Evolutionary conservation across 2,888 invertebrate genomes (phyloP).

Genomic region (Lycophotia porphyrea): DNA sequence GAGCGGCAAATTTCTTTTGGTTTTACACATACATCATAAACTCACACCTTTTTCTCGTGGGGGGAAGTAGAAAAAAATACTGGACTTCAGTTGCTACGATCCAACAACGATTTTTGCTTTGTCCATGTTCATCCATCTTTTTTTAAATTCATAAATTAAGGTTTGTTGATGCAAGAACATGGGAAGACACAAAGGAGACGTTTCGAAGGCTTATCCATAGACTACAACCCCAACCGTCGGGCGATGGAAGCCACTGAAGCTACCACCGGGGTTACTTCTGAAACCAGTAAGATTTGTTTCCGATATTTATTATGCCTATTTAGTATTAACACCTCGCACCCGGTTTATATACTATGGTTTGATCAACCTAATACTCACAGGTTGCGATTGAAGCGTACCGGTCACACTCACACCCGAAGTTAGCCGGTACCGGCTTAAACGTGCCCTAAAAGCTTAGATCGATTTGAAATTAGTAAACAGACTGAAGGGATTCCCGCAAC

Average conservation of each 20-base stretch:
- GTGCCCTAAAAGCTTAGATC: not conserved
- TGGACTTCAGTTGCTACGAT: not conserved
- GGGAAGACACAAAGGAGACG: conserved; percentile 62
- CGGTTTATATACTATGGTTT: not conserved
- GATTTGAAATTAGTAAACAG: not conserved
- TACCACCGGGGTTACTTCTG: not conserved
- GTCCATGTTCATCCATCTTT: not conserved
- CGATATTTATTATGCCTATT: not conserved
- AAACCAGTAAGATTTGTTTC: conserved; percentile 10
- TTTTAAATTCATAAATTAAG: not conserved
- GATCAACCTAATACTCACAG: not conserved
- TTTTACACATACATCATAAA: not conserved
- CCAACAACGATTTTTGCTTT: not conserved
- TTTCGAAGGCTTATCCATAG: conserved; percentile 79
- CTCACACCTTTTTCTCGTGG: not conserved
- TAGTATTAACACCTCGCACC: not conserved
- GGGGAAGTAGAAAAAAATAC: not conserved
- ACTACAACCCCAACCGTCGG: conserved; percentile 61
- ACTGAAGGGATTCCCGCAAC: not conserved
- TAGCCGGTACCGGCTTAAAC: not conserved
- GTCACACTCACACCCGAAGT: not conserved
- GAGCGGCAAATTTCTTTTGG: not conserved
- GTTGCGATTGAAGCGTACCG: not conserved
- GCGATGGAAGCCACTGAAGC: conserved; percentile 19
- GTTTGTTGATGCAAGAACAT: conserved; percentile 4